Base-by-base conservation (phyloP, 2,113 vertebrate species). In the Cyphomyrus discorhynchus region DNA sequence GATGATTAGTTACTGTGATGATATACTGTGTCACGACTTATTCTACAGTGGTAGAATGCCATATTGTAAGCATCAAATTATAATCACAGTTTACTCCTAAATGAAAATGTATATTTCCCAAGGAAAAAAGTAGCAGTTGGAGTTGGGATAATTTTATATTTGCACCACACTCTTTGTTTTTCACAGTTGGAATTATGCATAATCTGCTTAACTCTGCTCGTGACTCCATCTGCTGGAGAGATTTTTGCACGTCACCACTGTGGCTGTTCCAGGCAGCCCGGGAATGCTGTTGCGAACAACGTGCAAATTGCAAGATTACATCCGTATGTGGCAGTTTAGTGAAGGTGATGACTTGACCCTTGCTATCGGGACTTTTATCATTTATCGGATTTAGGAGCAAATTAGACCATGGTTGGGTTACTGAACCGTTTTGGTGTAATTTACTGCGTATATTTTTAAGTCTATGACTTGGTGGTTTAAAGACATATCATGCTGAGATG, bases 401-500 rank as follows among this genome's bases (percentile, higher is more conserved):
- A 24, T 83, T 10, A n/a, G 39, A 83, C 19, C 74, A 8, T 17
- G 3, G 7, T 35, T 82, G 7, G 5, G 77, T 45, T 17, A 82
- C 2, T 82, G 82, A n/a, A n/a, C 45, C 13, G 3, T 42, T 84
- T 84, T 24, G 24, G 82, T 47, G 45, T n/a, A 84, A 84, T 84
- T 4, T n/a, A 5, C 82, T 21, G 21, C 1, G 0, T 11, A 24
- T 56, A 50, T 70, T 10, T 87, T 77, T 13, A 82, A 83, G 3
- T 56, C 62, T 80, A 27, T 89, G 89, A 56, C 80, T 45, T 82
- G 50, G 49, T 87, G 88, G 24, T 87, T 89, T 56, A 46, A 85
- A 9, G 53, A 62, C 46, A 89, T 11, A 84, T 35, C 3, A 49
- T 53, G 42, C 88, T 35, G 58, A 46, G 85, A 82, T 88, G 4